These are phyloP conservation scores for Tetranychus truncatus DNA, from an alignment of 2,888 invertebrate genomes.

Conservation along the genomic window DNA sequence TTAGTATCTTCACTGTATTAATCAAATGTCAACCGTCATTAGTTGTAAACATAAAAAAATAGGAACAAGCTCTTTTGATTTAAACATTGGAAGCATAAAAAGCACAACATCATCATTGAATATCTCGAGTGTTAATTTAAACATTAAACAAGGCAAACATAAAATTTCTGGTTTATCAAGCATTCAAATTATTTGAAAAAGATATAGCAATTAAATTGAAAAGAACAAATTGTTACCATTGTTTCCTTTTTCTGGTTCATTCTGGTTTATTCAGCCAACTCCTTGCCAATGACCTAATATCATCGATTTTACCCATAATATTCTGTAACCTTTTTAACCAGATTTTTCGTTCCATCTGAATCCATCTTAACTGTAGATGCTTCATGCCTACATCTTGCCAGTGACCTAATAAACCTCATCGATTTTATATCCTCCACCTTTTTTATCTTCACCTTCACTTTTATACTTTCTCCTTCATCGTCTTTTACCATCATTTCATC, in stretches of 20 bases:
- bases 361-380: background rate
- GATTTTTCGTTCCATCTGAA: background rate
- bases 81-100: too few species aligned
- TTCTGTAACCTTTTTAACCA: background rate
- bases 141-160: too few species aligned
- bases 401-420: background rate
- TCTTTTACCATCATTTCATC: background rate
- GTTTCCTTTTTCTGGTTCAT: too few species aligned
- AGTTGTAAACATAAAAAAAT: background rate
- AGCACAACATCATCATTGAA: too few species aligned
- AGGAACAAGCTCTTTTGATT: too few species aligned
- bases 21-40: conserved; percentile 1
- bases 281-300: too few species aligned
- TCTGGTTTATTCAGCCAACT: too few species aligned
- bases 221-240: too few species aligned
- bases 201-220: too few species aligned
- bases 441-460: background rate
- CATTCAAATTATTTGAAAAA: too few species aligned
- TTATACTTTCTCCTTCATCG: background rate
- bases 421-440: background rate
- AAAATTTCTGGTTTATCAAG: too few species aligned
- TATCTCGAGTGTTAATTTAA: too few species aligned
- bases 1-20: background rate
- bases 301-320: background rate
- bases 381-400: background rate